phyloP scores from a whole-genome alignment of 2,888 invertebrate species.

The Thecophora atra region DNA sequence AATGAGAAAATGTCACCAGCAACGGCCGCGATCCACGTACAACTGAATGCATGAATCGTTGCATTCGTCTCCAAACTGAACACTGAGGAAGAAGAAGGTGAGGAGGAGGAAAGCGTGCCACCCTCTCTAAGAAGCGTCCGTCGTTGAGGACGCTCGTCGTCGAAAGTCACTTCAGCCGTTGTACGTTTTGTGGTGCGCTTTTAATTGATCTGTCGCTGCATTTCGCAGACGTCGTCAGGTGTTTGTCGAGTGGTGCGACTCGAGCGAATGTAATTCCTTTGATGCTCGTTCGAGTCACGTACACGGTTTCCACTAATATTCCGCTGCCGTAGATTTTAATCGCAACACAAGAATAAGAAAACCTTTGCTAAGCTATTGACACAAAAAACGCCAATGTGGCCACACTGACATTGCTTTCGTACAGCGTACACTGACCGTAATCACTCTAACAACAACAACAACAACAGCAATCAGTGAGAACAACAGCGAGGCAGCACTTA shows the following conservation, averaged over 20 bases:
- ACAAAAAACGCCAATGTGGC: background rate
- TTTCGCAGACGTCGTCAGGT: background rate
- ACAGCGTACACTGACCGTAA: slow-evolving; percentile 26
- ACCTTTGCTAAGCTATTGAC: background rate
- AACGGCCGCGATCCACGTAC: background rate
- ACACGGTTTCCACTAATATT: background rate
- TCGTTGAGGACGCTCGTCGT: background rate
- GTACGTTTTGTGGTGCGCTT: background rate
- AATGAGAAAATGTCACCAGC: no score
- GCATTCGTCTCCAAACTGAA: no score
- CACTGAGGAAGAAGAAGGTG: background rate
- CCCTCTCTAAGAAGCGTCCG: background rate
- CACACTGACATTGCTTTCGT: background rate
- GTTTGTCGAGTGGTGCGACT: background rate
- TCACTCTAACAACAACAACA: slow-evolving; percentile 4
- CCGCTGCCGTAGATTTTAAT: background rate
- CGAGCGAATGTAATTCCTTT: background rate
- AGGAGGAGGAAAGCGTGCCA: background rate
- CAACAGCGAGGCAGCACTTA: slow-evolving; percentile 2
- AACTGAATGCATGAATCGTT: background rate
- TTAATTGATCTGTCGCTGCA: background rate
- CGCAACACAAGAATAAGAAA: background rate
- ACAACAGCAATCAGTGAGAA: background rate
- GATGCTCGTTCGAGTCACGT: background rate
- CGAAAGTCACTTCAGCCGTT: background rate